These are phyloP conservation scores for Rugalucina vietnamica DNA, from an alignment of 2,888 invertebrate genomes.

Conservation along the genomic window DNA sequence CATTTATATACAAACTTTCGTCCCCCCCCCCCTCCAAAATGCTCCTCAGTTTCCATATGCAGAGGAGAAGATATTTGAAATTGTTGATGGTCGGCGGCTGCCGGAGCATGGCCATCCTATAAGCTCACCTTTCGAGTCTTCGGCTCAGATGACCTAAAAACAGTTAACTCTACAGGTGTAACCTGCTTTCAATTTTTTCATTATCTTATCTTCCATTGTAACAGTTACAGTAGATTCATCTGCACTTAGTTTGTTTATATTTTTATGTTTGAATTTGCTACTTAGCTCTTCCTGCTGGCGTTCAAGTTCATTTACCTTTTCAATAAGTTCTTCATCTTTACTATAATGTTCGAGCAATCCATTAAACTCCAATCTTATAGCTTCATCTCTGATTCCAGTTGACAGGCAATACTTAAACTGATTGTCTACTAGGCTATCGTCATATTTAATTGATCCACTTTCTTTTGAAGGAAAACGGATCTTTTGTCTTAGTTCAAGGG, in stretches of 20 bases:
- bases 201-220: not conserved
- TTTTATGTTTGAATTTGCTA: not conserved
- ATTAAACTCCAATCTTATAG: not conserved
- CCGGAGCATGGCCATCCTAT: no score
- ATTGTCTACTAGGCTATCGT: not conserved
- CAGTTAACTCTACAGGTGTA: no score
- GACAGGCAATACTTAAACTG: constrained; percentile 5
- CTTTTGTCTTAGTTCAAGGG: constrained; percentile 5
- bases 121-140: no score
- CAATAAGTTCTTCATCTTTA: constrained; percentile 17
- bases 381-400: constrained; percentile 16
- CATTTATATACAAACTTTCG: no score
- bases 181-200: constrained; percentile 1
- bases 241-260: not conserved
- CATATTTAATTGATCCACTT: not conserved
- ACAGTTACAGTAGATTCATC: not conserved
- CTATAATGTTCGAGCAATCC: not conserved
- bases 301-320: constrained; percentile 5
- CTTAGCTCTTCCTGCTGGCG: not conserved
- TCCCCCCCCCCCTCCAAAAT: no score
- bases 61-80: no score
- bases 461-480: constrained; percentile 13
- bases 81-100: no score
- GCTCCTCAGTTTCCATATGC: no score
- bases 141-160: no score